Percentiles rank a stretch among this genome's conserved stretches.
Evolutionary conservation across 2,113 vertebrate species (phyloP).

Genomic region (Peucedramus taeniatus): DNA sequence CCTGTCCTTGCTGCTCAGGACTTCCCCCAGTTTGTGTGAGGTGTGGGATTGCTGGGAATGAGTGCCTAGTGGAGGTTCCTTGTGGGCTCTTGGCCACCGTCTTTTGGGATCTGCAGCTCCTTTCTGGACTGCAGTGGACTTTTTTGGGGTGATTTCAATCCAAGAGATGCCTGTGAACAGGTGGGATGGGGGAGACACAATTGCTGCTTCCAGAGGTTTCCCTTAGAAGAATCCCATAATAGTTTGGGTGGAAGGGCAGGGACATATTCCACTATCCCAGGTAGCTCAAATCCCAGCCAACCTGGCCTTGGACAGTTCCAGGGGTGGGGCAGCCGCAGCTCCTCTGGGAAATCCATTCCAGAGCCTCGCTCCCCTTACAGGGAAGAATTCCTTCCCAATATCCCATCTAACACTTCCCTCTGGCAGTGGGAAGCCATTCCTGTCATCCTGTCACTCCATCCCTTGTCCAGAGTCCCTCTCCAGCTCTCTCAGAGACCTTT

Average conservation of each 20-base stretch:
- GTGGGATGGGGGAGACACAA: fast-evolving
- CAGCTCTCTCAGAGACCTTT: background rate
- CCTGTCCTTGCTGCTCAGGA: background rate
- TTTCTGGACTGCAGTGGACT: background rate
- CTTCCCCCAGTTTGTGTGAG: background rate
- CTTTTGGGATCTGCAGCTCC: background rate
- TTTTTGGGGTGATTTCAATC: background rate
- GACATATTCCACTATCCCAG: background rate
- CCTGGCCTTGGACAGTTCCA: background rate
- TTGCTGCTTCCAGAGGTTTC: background rate
- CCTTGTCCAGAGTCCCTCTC: background rate
- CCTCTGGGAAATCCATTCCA: background rate
- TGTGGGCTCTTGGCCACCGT: fast-evolving
- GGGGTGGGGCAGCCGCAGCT: background rate
- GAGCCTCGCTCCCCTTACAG: background rate
- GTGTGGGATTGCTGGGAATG: background rate
- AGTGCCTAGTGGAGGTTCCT: fast-evolving
- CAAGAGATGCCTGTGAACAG: background rate
- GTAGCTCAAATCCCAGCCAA: fast-evolving
- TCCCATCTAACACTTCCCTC: background rate
- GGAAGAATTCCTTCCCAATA: background rate
- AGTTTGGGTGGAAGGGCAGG: background rate
- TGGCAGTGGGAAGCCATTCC: background rate
- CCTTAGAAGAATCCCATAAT: background rate
- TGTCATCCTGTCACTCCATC: background rate